Evolutionary conservation across 2,888 invertebrate genomes (phyloP), one percentile per base, ranked within the genome.

Genomic region (Acanthoscelides obtectus): DNA sequence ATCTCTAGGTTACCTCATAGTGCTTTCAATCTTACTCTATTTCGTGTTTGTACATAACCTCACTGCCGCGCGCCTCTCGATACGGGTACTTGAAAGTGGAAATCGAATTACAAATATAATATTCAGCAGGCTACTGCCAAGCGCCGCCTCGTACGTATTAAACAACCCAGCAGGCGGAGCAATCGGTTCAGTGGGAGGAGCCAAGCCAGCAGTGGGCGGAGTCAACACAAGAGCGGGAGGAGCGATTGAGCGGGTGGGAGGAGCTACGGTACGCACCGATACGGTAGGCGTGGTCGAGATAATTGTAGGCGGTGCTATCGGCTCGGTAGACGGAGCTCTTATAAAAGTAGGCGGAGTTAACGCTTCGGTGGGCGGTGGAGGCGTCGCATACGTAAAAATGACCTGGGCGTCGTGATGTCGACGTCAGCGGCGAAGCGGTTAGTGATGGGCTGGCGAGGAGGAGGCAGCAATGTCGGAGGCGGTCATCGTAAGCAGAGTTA

Each of bases 371-470:
- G 77, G 76, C 17, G 45, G 45, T 45, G 3, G 45, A 17, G 45
- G 45, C 45, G 45, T 45, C 12, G 6, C 6, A 12, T 45, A 1
- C 6, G 17, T 17, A 45, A 45, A 12, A 17, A 12, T 12, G 45
- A 45, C 45, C 45, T 6, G 78, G 76, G 82, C 83, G 82, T 82
- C 81, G 83, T 87, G 85, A 89, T 89, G 89, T 89, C 89, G 84
- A 89, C 89, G 83, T 89, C 89, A 84, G 89, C 89, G 84, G 89
- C 89, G 84, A 89, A 89, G 87, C 86, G 89, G 86, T 87, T 89
- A 85, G 88, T 89, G 81, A 85, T 89, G 84, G 88, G 88, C 84
- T 86, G 89, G 86, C 86, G 89, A 83, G 88, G 89, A 83, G 45
- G 45, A 6, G 45, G 45, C 12, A 17, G 45, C 12, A 17, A 17